phyloP scores from a whole-genome alignment of 2,888 invertebrate genomes.

The Meiosimyza decipiens region DNA sequence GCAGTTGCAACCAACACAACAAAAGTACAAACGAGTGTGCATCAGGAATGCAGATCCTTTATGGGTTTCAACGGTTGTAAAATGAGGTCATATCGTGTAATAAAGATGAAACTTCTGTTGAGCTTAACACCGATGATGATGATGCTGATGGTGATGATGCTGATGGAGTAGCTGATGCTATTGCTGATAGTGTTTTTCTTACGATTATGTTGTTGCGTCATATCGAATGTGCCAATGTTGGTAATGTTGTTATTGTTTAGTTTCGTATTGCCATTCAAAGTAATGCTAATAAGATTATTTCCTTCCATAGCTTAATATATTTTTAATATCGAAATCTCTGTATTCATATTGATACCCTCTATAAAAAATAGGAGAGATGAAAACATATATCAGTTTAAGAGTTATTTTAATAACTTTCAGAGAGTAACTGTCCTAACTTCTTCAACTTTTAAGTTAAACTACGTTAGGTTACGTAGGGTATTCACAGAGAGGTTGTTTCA shows the following conservation, averaged over 20 bases:
- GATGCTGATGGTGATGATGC: slow-evolving; percentile 4
- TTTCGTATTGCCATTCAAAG: not conserved
- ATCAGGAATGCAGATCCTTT: slow-evolving; percentile 6
- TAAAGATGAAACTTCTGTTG: not conserved
- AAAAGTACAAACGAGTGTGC: slow-evolving; percentile 6
- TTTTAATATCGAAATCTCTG: too few relatives aligned
- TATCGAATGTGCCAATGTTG: not conserved
- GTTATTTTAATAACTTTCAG: too few relatives aligned
- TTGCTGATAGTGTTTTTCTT: not conserved
- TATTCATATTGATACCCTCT: too few relatives aligned
- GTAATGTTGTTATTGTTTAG: slow-evolving; percentile 12
- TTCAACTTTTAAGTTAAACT: too few relatives aligned
- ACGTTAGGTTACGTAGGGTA: too few relatives aligned
- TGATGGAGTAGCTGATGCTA: not conserved
- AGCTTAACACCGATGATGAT: not conserved
- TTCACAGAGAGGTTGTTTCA: too few relatives aligned
- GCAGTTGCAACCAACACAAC: not conserved
- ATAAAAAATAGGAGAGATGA: too few relatives aligned
- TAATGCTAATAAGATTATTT: too few relatives aligned
- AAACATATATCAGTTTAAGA: too few relatives aligned
- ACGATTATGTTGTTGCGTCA: not conserved
- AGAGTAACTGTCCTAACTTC: too few relatives aligned
- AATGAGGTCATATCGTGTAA: not conserved
- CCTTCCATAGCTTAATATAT: too few relatives aligned
- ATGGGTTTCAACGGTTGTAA: not conserved